Evolutionary conservation across 1,140 invertebrate genomes (phyloP), one percentile per base, ranked within the genome.

Genomic region (Steinernema feltiae): DNA sequence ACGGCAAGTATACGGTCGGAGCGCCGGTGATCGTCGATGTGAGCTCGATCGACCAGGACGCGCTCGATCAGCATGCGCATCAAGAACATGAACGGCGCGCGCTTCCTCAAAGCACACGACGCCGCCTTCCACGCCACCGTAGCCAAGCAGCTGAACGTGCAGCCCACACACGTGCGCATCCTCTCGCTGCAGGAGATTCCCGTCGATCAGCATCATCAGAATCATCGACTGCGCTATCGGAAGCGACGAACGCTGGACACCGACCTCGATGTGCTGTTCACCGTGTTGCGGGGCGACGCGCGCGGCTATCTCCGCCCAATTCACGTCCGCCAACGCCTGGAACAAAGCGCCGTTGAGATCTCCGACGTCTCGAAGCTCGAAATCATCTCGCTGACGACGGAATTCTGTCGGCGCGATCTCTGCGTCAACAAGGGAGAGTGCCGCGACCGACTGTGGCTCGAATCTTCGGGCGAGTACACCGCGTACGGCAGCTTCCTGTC

Each of bases 21-120:
- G 79, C 85, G 7, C 77, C 80, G 1, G 86, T 89, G 3, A 80
- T 74, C 69, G 78, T 85, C 31, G 80, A 84, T 48, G 84, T 86
- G 12, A 71, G 69, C 27, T 87, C 93, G 0, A 88, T 97, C n/a
- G 91, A 92, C 0, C 91, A 93, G 70, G 92, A 93, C 72, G 93
- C 94, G 91, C 88, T 97, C 0, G 90, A 90, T 95, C 12, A 92
- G 93, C 0, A 90, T 97, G 17, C 89, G 92, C 75, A 80, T 91
- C 24, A 82, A 82, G 32, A 91, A 92, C 73, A 90, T 97, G 0
- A 91, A 90, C 29, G 91, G 93, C 0, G 91, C 93, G 76, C 91
- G 93, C 74, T 98, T 98, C 84, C 89, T 97, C 7, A 86, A 92
- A 0, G 92, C 91, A 78, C 92, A 96, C 87, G 89, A 91, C 17